Percentiles rank a stretch among this genome's conserved stretches.
Conservation (phyloP, 2,797 vertebrate species). For the Amblyraja radiata region DNA sequence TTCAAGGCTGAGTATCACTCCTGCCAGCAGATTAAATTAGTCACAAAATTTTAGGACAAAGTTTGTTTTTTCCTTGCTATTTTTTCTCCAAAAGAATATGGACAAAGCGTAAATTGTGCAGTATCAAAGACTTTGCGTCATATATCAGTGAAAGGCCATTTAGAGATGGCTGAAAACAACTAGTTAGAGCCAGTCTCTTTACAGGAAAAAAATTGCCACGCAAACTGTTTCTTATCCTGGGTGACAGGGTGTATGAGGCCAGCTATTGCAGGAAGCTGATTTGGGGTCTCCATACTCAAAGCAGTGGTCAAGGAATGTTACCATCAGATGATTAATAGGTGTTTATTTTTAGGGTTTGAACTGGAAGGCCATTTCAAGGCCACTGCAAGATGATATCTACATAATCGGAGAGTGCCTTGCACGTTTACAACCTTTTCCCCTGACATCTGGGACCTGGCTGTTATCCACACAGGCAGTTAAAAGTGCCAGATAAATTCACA, state of each 20-base stretch:
- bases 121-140: conserved; percentile 44
- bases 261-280: conserved; percentile 51
- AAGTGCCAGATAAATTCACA: conserved; percentile 48
- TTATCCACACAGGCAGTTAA: conserved; percentile 51
- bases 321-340: conserved; percentile 65
- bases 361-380: conserved; percentile 57
- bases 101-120: conserved; percentile 60
- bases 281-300: conserved; percentile 53
- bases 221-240: conserved; percentile 56
- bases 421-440: conserved; percentile 57
- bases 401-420: conserved; percentile 54
- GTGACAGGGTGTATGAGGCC: conserved; percentile 55
- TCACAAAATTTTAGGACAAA: conserved; percentile 9
- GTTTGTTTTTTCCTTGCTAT: conserved; percentile 7
- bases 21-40: background rate
- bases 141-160: conserved; percentile 57
- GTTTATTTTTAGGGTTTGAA: conserved; percentile 75
- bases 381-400: conserved; percentile 60
- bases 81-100: conserved; percentile 46
- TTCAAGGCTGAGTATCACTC: background rate
- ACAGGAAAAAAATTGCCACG: conserved; percentile 52
- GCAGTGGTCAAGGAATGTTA: conserved; percentile 55
- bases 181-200: conserved; percentile 50
- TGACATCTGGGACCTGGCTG: conserved; percentile 52
- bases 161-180: conserved; percentile 65